Evolutionary conservation across 1,140 invertebrate species (phyloP).

Genomic region (Scylla paramamosain): DNA sequence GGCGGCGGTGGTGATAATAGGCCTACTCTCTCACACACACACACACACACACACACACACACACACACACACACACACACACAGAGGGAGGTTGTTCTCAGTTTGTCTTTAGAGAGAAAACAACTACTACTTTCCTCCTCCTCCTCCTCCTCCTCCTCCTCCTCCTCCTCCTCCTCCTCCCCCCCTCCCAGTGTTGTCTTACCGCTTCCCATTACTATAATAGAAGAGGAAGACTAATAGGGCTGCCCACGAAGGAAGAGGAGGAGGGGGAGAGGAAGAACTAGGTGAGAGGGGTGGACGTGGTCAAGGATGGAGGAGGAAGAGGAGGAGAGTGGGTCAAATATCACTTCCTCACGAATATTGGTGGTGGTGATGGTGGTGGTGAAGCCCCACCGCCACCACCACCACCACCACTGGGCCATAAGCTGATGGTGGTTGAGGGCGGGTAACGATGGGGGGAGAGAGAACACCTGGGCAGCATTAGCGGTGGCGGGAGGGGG

Average conservation of each 20-base stretch:
- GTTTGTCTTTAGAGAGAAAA: neutral
- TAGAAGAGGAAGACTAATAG: conserved; percentile 31
- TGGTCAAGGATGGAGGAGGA: conserved; percentile 10
- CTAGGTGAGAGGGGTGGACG: neutral
- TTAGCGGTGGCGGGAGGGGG: neutral
- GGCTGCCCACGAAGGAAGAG: conserved; percentile 24
- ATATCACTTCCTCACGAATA: conserved; percentile 49
- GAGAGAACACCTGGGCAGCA: neutral
- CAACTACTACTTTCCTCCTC: neutral
- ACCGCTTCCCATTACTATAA: conserved; percentile 8
- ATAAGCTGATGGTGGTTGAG: neutral
- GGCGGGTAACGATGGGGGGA: neutral
- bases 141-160: neutral
- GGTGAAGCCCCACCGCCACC: neutral
- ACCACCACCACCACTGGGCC: neutral
- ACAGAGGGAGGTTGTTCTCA: neutral
- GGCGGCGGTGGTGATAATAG: too few relatives aligned
- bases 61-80: too few relatives aligned
- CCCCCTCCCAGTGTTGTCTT: neutral
- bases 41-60: too few relatives aligned
- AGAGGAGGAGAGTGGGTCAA: neutral
- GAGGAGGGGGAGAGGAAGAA: neutral
- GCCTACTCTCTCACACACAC: too few relatives aligned
- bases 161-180: neutral
- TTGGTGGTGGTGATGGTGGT: neutral